Base-by-base conservation (phyloP, 2,797 vertebrate genomes). In the Melanotaenia parkinsoni region DNA sequence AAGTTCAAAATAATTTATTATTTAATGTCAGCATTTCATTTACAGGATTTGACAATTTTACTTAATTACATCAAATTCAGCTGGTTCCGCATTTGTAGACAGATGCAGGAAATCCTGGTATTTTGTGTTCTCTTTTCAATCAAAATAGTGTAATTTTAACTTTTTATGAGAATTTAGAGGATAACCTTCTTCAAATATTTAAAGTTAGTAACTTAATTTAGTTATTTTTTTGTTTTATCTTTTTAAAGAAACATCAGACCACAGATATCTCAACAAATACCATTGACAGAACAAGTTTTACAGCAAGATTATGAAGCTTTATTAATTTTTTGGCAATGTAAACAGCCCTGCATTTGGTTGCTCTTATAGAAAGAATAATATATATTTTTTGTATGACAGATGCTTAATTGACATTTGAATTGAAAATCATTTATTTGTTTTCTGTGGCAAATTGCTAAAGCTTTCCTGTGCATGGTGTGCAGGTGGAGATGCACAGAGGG, bases 331-430 rank as follows among this genome's bases (percentile, higher is more conserved):
- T 9, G 70, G 38, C 7, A n/a, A 26, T 18, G 53, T 24, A 51
- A 22, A 32, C 60, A 58, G 72, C 24, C 1, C n/a, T 56, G 61
- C 85, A 88, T 81, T 79, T 83, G 81, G 57, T 83, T 53, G 30
- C 35, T 70, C 51, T 79, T 45, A 74, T 5, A 66, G 26, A 76
- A 43, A 63, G n/a, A 35, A 40, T 58, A 51, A 20, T 64, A 67
- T 80, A 32, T 13, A 1, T 64, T 13, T 58, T 66, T 72, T 69
- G 77, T 57, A 30, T 66, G 43, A 74, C 74, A 81, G 82, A 86
- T 86, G 82, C 72, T n/a, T 78, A 72, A 77, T 72, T 73, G 74
- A 80, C 80, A 79, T 65, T 63, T 57, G 74, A 63, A 63, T 74
- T 65, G 50, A 72, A 78, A 84, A 70, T 64, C 24, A 74, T 14